Conservation (phyloP, 2,113 vertebrate species). For the Camelus dromedarius region DNA sequence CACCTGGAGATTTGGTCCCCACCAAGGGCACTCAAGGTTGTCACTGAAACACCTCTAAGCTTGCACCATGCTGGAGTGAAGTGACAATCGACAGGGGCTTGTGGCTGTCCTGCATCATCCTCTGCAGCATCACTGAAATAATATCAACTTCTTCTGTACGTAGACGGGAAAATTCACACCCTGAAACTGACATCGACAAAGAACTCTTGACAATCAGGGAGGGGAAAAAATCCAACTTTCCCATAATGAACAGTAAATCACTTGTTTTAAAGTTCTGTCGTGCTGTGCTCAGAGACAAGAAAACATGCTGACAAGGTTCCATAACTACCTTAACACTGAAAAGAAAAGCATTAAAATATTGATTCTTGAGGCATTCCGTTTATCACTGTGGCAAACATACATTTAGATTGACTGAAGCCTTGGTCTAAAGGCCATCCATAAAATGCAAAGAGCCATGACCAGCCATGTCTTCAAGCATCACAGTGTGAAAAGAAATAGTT, state of each 20-base stretch:
- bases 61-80: neutral
- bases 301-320: neutral
- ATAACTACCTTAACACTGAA: neutral
- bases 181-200: neutral
- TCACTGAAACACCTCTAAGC: conserved; percentile 29
- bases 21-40: neutral
- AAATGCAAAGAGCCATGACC: neutral
- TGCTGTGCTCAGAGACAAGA: neutral
- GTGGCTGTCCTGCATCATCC: neutral
- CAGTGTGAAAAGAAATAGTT: neutral
- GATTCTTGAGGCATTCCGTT: neutral
- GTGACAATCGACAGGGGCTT: neutral
- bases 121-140: neutral
- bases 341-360: neutral
- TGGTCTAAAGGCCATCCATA: neutral
- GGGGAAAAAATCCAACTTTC: neutral
- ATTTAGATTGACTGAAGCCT: neutral
- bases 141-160: neutral
- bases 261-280: conserved; percentile 42
- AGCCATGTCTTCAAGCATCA: neutral
- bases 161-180: neutral
- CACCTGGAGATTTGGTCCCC: neutral
- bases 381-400: neutral
- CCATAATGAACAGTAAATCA: conserved; percentile 28
- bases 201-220: neutral